Base-by-base conservation (phyloP, 2,888 invertebrate genomes). In the Brachyptera putata region DNA sequence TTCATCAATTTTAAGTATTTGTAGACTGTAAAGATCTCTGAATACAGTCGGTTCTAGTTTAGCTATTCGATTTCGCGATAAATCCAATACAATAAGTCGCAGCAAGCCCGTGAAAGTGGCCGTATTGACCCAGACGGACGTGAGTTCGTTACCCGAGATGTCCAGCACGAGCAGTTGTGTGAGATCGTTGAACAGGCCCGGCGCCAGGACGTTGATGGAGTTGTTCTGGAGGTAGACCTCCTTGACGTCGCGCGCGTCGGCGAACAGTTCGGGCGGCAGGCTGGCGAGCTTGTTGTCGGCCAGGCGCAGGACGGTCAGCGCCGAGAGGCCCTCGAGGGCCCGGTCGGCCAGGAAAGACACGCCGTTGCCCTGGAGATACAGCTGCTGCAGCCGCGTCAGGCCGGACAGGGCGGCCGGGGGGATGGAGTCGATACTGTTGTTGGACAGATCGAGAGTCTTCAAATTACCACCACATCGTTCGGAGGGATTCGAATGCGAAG, bases 141-240 rank as follows among this genome's bases (percentile, higher is more conserved):
- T 87, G 63, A 92, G 76, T 74, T 89, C 88, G 72, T 91, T 91
- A 67, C 84, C 83, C 25, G 89, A 87, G 68, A 91, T 75, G 75
- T 91, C 89, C 63, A 91, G 76, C 63, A 89, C 85, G 56, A 89
- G 75, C 56, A 92, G 78, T 74, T 89, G 87, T 57, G 84, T 80
- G 59, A 91, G 76, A 68, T 88, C 88, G 69, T 84, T 82, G 71
- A 92, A 90, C 61, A 91, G 76, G 22, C 89, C 89, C 9, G 89
- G 89, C 50, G 89, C 89, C 34, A 91, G 75, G 14, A 90, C 89
- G 68, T 86, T 86, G 62, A 92, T 84, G 36, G 87, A 86, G 74
- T 92, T 92, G 73, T 91, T 91, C 70, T 87, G 86, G 60, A 91
- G 75, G 73, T 90, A 87, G 70, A 91, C 84, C 76, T 91, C 89